Conservation (phyloP, 2,113 vertebrate genomes). For the Xenus cinereus region DNA sequence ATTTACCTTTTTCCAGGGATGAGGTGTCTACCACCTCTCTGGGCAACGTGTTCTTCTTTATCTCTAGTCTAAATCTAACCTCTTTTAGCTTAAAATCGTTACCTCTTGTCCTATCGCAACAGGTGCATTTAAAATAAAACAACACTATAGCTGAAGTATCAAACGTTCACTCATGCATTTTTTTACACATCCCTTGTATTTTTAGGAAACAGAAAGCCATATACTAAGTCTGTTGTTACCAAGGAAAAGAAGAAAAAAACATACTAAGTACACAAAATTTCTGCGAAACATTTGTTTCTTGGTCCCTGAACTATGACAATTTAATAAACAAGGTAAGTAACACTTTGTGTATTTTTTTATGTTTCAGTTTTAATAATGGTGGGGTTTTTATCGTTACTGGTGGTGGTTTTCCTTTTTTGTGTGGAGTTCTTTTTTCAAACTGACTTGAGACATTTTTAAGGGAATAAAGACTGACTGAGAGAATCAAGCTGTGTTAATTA, state of each 20-base stretch:
- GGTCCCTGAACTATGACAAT: background rate
- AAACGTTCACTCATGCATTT: background rate
- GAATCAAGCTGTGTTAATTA: constrained; percentile 30
- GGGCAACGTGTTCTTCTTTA: background rate
- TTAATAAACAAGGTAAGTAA: background rate
- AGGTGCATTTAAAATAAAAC: background rate
- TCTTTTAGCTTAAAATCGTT: background rate
- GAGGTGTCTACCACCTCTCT: background rate
- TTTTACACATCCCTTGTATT: background rate
- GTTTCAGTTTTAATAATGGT: background rate
- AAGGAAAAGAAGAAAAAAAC: background rate
- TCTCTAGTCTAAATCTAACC: background rate
- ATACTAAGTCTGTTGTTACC: background rate
- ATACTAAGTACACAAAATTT: background rate
- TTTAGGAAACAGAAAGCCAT: background rate
- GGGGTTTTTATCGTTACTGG: background rate
- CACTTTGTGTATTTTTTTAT: background rate
- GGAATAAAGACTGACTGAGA: background rate
- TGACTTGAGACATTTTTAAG: background rate
- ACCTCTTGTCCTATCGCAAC: background rate
- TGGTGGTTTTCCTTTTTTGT: background rate
- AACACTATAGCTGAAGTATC: background rate
- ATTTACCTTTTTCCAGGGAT: background rate
- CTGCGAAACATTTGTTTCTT: background rate
- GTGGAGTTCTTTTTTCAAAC: background rate